Evolutionary conservation across 1,140 invertebrate genomes (phyloP).

Genomic region (Drosophila dunni): DNA sequence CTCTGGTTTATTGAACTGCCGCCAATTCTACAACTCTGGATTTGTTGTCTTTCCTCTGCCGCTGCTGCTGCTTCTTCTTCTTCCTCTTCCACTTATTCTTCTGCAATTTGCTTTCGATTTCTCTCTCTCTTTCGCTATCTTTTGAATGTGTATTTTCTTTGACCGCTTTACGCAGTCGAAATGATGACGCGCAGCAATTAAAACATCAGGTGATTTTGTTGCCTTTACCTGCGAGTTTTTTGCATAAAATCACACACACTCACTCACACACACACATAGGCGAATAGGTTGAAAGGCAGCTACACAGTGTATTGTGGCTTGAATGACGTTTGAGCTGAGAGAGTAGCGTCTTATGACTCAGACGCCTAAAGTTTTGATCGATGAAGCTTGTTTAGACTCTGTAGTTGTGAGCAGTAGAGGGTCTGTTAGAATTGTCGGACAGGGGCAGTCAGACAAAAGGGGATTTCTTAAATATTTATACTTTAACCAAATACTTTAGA

Average conservation of each 20-base stretch:
- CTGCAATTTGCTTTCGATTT: constrained; percentile 27
- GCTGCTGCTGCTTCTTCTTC: neutral
- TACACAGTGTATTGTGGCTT: constrained; percentile 19
- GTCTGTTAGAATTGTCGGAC: too few relatives aligned
- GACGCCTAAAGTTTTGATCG: constrained; percentile 30
- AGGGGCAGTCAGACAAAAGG: too few relatives aligned
- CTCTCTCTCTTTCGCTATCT: constrained; percentile 13
- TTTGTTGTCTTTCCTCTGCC: constrained; percentile 7
- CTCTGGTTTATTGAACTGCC: constrained; percentile 42
- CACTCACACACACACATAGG: neutral
- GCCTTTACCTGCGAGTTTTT: constrained; percentile 52
- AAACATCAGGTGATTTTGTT: constrained; percentile 78
- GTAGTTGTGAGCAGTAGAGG: too few relatives aligned
- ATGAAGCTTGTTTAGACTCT: constrained; percentile 36
- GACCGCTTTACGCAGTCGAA: constrained; percentile 48
- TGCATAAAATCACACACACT: constrained; percentile 13
- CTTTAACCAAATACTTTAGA: too few relatives aligned
- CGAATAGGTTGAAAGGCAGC: constrained; percentile 15
- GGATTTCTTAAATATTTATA: too few relatives aligned
- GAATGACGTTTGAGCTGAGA: constrained; percentile 67
- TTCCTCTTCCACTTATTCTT: neutral
- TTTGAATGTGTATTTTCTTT: constrained; percentile 29
- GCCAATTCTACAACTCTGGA: constrained; percentile 8
- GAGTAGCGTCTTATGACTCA: constrained; percentile 35
- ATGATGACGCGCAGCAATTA: constrained; percentile 76